These are phyloP conservation scores for Phoebastria nigripes DNA, from an alignment of 2,797 vertebrate genomes.

Conservation along the genomic window DNA sequence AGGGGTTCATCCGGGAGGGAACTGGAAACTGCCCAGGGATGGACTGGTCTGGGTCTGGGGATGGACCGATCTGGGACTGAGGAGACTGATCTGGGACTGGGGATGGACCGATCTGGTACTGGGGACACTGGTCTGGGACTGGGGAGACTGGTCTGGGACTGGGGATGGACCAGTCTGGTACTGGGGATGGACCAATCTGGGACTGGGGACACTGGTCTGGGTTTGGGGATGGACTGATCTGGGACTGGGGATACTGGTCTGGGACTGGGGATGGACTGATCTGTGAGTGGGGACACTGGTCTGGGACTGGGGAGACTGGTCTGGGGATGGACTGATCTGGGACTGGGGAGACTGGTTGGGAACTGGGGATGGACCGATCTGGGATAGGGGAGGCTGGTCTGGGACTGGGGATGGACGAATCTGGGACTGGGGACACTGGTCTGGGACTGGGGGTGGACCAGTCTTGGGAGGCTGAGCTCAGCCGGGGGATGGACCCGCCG, in stretches of 20 bases:
- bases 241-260: neutral
- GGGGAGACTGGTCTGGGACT: too few species aligned
- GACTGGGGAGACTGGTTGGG: too few species aligned
- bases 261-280: too few species aligned
- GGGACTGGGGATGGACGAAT: neutral
- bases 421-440: too few species aligned
- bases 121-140: accelerated
- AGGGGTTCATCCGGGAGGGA: neutral
- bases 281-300: neutral
- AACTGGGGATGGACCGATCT: too few species aligned
- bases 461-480: neutral
- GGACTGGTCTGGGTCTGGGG: neutral
- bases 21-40: neutral
- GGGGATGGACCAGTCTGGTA: too few species aligned
- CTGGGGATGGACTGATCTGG: neutral
- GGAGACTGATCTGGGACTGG: neutral
- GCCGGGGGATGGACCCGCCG: neutral
- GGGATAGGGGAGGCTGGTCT: too few species aligned
- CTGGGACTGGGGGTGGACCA: neutral
- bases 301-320: too few species aligned
- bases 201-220: neutral
- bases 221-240: accelerated
- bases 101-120: accelerated
- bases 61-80: too few species aligned
- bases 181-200: neutral